phyloP scores from a whole-genome alignment of 1,140 invertebrate genomes.

The Apis laboriosa region DNA sequence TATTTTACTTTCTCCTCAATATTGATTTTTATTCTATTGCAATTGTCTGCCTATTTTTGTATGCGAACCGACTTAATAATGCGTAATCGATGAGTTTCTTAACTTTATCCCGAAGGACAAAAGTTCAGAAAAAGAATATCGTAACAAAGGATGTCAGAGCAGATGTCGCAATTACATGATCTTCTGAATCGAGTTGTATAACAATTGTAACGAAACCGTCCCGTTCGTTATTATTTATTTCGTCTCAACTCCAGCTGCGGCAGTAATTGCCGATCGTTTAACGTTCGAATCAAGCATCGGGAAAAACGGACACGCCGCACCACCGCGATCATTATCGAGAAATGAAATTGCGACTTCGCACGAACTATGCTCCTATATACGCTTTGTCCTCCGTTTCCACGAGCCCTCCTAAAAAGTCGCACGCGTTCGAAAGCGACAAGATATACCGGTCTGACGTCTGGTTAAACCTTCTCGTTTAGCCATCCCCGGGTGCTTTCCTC shows the following conservation, averaged over 20 bases:
- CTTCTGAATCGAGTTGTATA: background rate
- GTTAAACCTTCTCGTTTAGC: background rate
- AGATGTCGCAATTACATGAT: background rate
- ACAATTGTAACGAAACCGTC: background rate
- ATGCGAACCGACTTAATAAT: too few species aligned
- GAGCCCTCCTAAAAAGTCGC: background rate
- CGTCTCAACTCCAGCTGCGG: background rate
- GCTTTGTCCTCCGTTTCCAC: background rate
- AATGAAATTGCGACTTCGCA: background rate
- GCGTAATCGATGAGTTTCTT: too few species aligned
- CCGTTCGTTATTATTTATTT: background rate
- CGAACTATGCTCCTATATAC: background rate
- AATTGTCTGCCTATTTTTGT: too few species aligned
- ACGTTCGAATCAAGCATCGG: background rate
- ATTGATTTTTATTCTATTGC: too few species aligned
- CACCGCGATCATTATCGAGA: background rate
- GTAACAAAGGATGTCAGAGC: too few species aligned
- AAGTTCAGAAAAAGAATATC: too few species aligned
- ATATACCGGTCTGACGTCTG: background rate
- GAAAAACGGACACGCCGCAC: background rate
- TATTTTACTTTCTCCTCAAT: too few species aligned
- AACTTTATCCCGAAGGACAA: too few species aligned
- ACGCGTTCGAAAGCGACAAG: background rate
- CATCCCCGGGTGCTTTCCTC: too few species aligned
- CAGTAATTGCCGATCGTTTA: constrained; percentile 6